Evolutionary conservation across 2,888 invertebrate species (phyloP), one percentile per base, ranked within the genome.

Genomic region (Glyphotaelius pellucidus): DNA sequence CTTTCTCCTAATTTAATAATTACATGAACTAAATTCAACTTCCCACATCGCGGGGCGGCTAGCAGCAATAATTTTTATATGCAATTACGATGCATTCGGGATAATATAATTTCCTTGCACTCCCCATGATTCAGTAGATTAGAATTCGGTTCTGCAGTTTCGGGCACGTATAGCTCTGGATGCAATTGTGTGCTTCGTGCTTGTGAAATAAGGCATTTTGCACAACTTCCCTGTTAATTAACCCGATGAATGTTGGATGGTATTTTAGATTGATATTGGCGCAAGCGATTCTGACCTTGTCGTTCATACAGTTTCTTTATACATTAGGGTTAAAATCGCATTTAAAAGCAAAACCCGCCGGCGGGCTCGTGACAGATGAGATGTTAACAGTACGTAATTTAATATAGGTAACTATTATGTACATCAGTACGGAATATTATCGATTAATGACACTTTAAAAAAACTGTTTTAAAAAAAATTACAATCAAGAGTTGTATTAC

Each of bases 81-180:
- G 84, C 38, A 84, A 84, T 35, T 25, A 84, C 25, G 83, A 35
- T 84, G 83, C 83, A 84, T 84, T 84, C 84, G 38, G 25, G 32
- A 84, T 38, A 84, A 35, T 11, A 38, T 84, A 84, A 84, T 84
- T 84, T 32, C 38, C 25, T 35, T 25, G 84, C 38, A 84, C 84
- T 84, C 84, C 38, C 32, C 35, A 12, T 9, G 38, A 84, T 84
- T 38, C 32, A 84, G 84, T 38, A 38, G 25, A 84, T 84, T 84
- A 84, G 38, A 35, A 38, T 84, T 25, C 11, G 89, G 80, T 67
- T 9, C 67, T 67, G 67, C 25, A 67, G 67, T 67, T 67, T 25
- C 67, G 25, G 9, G 25, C 25, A n/a, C 7, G 25, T 2, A 67
- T n/a, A 67, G 9, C 67, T 67, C 25, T 67, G 7, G 25, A 67